A percentile compares a stretch with the other conserved stretches of the same genome.
phyloP scores from a whole-genome alignment of 2,797 vertebrate genomes.

The Danionella dracula region DNA sequence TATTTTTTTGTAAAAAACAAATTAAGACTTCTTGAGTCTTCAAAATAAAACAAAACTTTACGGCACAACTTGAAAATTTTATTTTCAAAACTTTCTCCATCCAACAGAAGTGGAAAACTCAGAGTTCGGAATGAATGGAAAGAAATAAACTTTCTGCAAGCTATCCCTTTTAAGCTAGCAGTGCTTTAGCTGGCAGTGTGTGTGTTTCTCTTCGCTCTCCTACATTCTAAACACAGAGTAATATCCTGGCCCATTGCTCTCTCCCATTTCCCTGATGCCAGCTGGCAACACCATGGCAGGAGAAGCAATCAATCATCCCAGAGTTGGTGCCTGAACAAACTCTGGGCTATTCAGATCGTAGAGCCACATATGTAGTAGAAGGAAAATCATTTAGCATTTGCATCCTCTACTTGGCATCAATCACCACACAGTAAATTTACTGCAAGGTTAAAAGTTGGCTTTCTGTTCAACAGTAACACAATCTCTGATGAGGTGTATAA shows the following conservation, averaged over 20 bases:
- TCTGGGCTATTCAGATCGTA: constrained; percentile 3
- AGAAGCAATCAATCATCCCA: constrained; percentile 45
- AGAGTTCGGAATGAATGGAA: not conserved
- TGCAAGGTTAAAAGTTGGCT: not conserved
- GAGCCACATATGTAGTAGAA: not conserved
- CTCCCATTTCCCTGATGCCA: constrained; percentile 11
- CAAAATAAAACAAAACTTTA: too few species aligned
- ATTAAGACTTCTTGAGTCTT: too few species aligned
- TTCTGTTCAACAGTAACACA: not conserved
- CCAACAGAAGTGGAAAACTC: too few species aligned
- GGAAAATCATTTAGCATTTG: constrained; percentile 11
- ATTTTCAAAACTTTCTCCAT: too few species aligned
- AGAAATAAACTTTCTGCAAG: not conserved
- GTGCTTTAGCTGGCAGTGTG: constrained; percentile 2
- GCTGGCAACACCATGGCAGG: constrained; percentile 24
- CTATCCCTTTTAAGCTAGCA: not conserved
- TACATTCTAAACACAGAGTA: constrained; percentile 24
- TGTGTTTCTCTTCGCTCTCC: constrained; percentile 10
- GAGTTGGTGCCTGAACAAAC: constrained; percentile 14
- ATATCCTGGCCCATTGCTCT: constrained; percentile 32
- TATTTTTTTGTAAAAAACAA: too few species aligned
- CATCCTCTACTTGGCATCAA: not conserved
- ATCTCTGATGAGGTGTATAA: not conserved
- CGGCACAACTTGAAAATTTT: too few species aligned
- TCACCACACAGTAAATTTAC: constrained; percentile 5